Conservation (phyloP, 2,113 vertebrate species). For the Chaenocephalus aceratus region DNA sequence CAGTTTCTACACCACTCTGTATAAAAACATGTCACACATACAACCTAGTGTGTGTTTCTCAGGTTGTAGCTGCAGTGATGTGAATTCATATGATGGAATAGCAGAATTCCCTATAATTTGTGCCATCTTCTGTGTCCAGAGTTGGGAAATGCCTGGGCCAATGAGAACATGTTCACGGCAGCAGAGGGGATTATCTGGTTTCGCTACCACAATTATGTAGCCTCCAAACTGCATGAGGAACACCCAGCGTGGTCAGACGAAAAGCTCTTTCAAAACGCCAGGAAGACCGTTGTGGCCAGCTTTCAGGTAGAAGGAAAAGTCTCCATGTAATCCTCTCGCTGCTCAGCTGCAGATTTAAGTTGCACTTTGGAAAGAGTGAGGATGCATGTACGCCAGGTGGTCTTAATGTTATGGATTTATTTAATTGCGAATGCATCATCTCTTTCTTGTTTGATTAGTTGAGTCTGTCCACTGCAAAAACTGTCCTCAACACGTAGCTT, state of each 20-base stretch:
- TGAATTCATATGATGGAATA: slow-evolving; percentile 2
- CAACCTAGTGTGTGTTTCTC: neutral
- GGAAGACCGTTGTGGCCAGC: slow-evolving; percentile 90
- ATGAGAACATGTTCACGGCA: slow-evolving; percentile 92
- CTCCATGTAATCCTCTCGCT: slow-evolving; percentile 57
- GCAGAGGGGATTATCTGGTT: slow-evolving; percentile 92
- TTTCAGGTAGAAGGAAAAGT: slow-evolving; percentile 91
- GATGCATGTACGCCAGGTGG: slow-evolving; percentile 59
- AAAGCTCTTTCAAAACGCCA: slow-evolving; percentile 91
- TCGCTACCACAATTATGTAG: slow-evolving; percentile 93
- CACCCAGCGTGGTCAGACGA: slow-evolving; percentile 90
- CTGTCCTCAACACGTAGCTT: neutral
- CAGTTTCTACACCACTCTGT: neutral
- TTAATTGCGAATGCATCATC: slow-evolving; percentile 38
- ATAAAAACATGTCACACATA: neutral
- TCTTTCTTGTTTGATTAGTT: slow-evolving; percentile 38
- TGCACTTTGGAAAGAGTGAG: slow-evolving; percentile 46
- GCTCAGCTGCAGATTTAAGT: slow-evolving; percentile 68
- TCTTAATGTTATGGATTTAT: slow-evolving; percentile 48
- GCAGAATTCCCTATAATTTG: slow-evolving; percentile 36
- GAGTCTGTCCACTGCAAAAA: slow-evolving; percentile 23
- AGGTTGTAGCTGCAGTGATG: neutral
- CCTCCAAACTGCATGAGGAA: slow-evolving; percentile 72
- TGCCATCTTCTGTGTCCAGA: slow-evolving; percentile 77
- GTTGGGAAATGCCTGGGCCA: slow-evolving; percentile 92